These are phyloP conservation scores for Halictus ligatus DNA, from an alignment of 2,888 invertebrate genomes.

Conservation along the genomic window DNA sequence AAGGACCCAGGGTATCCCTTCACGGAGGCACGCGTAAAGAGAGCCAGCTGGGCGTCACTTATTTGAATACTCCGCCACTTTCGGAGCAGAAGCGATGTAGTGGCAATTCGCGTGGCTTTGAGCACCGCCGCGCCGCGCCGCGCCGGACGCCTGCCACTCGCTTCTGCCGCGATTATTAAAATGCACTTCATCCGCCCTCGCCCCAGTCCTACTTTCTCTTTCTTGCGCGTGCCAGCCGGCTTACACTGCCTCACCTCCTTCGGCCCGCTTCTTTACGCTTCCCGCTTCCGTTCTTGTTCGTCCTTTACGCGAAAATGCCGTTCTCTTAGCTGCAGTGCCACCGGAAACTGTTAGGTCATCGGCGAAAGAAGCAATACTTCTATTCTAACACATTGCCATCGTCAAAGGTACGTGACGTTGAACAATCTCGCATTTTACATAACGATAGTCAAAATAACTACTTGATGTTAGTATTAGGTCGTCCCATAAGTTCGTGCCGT, in stretches of 20 bases:
- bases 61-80: slow-evolving; percentile 68
- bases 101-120: slow-evolving; percentile 71
- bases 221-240: not conserved
- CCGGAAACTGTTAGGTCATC: not conserved
- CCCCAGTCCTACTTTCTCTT: slow-evolving; percentile 16
- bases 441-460: no score
- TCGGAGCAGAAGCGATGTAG: slow-evolving; percentile 63
- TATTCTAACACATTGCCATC: no score
- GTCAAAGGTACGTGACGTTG: no score
- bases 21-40: slow-evolving; percentile 31
- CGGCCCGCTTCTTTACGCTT: slow-evolving; percentile 40
- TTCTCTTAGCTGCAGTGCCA: not conserved
- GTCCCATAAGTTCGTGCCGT: no score
- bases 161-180: slow-evolving; percentile 75
- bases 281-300: slow-evolving; percentile 31
- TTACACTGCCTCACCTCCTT: slow-evolving; percentile 51
- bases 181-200: slow-evolving; percentile 58
- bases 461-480: no score
- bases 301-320: not conserved
- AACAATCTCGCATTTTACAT: no score
- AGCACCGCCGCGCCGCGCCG: slow-evolving; percentile 35
- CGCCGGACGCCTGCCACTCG: slow-evolving; percentile 55
- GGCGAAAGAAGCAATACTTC: not conserved
- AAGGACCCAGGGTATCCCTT: slow-evolving; percentile 30
- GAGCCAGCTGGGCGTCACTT: slow-evolving; percentile 53